A percentile compares a stretch with the other conserved stretches of the same genome.
Evolutionary conservation across 2,797 vertebrate genomes (phyloP).

Genomic region (Cryptoblepharus egeriae): DNA sequence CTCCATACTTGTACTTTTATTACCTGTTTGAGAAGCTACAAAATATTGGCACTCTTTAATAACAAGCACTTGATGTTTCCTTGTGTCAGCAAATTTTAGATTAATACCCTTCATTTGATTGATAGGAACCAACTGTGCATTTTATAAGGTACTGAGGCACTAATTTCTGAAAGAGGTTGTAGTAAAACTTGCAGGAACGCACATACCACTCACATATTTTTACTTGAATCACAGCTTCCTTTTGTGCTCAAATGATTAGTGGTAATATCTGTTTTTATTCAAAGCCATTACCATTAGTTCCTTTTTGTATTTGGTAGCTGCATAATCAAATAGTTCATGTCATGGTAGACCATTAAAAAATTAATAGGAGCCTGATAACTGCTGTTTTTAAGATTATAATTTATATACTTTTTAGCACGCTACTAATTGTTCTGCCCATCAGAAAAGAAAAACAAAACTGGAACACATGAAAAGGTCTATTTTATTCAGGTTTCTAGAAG

Average conservation of each 20-base stretch:
- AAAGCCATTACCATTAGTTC: constrained; percentile 26
- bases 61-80: constrained; percentile 54
- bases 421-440: neutral
- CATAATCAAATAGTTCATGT: constrained; percentile 28
- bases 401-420: neutral
- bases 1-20: constrained; percentile 62
- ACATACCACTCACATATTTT: constrained; percentile 6
- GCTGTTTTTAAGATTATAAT: neutral
- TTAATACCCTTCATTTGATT: constrained; percentile 63
- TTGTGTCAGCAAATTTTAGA: constrained; percentile 65
- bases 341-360: constrained; percentile 23
- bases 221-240: constrained; percentile 30
- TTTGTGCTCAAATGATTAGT: constrained; percentile 29
- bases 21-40: constrained; percentile 64
- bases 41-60: constrained; percentile 59
- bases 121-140: constrained; percentile 46
- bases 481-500: neutral
- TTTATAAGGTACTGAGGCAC: constrained; percentile 47
- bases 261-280: constrained; percentile 29
- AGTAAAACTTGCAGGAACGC: constrained; percentile 38
- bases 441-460: constrained; percentile 20
- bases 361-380: constrained; percentile 27
- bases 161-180: constrained; percentile 57
- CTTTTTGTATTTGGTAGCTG: constrained; percentile 29
- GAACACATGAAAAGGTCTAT: neutral